Evolutionary conservation across 2,797 vertebrate genomes (phyloP).

Genomic region (Pristis pectinata): DNA sequence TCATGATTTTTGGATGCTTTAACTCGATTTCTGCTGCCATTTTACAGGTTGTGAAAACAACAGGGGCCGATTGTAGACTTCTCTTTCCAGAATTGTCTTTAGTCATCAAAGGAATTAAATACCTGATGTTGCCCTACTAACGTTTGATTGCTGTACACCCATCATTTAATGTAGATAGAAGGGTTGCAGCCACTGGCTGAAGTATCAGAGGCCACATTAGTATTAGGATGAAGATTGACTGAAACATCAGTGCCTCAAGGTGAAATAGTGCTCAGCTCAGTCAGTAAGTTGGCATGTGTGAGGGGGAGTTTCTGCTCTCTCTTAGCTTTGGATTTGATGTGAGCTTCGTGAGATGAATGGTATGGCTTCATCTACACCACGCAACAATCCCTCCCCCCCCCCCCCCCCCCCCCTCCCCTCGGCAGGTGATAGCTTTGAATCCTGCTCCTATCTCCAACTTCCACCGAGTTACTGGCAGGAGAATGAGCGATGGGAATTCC

Average conservation of each 20-base stretch:
- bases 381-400: background rate
- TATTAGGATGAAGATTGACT: background rate
- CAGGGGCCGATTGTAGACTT: too few relatives aligned
- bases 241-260: background rate
- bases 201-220: background rate
- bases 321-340: background rate
- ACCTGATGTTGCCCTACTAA: too few relatives aligned
- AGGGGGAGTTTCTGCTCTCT: background rate
- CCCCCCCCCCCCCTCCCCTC: background rate
- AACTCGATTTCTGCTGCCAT: too few relatives aligned
- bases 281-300: background rate
- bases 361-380: background rate
- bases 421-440: background rate
- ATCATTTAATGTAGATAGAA: too few relatives aligned
- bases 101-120: too few relatives aligned
- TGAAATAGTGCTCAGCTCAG: background rate
- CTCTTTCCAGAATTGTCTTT: too few relatives aligned
- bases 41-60: too few relatives aligned
- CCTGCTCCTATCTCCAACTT: constrained; percentile 11
- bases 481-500: background rate
- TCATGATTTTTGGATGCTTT: too few relatives aligned
- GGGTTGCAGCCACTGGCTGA: background rate
- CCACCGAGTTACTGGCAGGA: constrained; percentile 12
- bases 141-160: too few relatives aligned
- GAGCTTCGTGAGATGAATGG: background rate